Evolutionary conservation across 2,113 vertebrate genomes (phyloP).

Genomic region (Urocitellus parryii): DNA sequence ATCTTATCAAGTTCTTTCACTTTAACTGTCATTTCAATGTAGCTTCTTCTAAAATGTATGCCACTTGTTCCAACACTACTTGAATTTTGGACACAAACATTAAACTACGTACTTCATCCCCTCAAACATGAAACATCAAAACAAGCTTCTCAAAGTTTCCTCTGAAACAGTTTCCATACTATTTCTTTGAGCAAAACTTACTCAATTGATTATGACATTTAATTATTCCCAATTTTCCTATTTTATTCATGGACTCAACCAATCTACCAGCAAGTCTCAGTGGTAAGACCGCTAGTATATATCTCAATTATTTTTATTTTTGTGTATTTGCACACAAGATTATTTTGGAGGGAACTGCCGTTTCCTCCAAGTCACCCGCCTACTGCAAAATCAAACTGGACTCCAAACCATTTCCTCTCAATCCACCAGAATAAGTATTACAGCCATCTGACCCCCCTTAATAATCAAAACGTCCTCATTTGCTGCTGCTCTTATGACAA

Average conservation of each 20-base stretch:
- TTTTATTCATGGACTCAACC: neutral
- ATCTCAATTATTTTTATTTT: neutral
- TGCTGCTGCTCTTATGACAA: neutral
- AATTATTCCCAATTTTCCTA: neutral
- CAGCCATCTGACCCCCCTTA: neutral
- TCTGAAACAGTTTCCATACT: neutral
- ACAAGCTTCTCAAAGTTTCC: neutral
- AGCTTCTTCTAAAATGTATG: neutral
- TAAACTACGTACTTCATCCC: neutral
- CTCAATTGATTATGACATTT: neutral
- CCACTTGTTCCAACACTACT: neutral
- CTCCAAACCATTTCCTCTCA: neutral
- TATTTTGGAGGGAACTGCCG: neutral
- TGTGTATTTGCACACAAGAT: neutral
- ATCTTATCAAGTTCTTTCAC: neutral
- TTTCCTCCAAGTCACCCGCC: neutral
- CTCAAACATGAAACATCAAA: neutral
- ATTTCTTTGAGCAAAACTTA: neutral
- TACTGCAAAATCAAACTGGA: neutral
- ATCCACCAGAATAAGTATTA: neutral
- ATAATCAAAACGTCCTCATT: neutral
- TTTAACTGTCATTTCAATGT: neutral
- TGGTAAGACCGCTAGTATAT: neutral
- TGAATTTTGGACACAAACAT: neutral
- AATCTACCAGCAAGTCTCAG: neutral